Base-by-base conservation (phyloP, 2,113 vertebrate species). In the Illadopsis cleaveri region DNA sequence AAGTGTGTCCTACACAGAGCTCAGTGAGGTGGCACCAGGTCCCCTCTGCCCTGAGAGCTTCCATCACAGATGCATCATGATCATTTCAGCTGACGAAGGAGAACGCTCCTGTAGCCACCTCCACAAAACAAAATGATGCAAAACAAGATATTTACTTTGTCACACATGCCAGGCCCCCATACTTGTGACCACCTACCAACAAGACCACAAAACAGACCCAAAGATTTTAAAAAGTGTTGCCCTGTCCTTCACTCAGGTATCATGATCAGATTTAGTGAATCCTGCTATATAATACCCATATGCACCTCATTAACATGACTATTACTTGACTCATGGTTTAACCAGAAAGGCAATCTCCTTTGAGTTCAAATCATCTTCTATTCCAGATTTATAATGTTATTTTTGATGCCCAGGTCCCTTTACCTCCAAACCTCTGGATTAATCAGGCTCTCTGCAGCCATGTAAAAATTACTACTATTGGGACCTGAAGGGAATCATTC, bases 131-230 rank as follows among this genome's bases (percentile, higher is more conserved):
- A 40, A 69, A 61, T 5, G 1, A 40, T 37, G 13, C 20, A 47
- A 66, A 77, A 25, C 2, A 78, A 84, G 11, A 51, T 20, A 4
- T 54, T 42, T 25, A 14, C 0, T 64, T 69, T 69, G 8, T 27
- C 30, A 13, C 31, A 60, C 2, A 9, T 10, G 1, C 5, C 10
- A 48, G 18, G 6, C 1, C 13, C 3, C 5, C 2, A 2, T 20
- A 6, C 5, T 62, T 85, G 27, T 22, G 37, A 42, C 4, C 27
- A 56, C 25, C 5, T 54, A 31, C 44, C 7, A 69, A 60, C 2
- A 44, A 13, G 15, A 68, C 22, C 3, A 5, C 22, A 37, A 88
- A 85, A 66, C 13, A 73, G 87, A 61, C 0, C 1, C 19, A 48
- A 38, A 31, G 12, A 53, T 53, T 69, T 57, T 28, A 42, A 5